These are phyloP conservation scores for Takifugu rubripes DNA, from an alignment of 2,797 vertebrate species.

Conservation along the genomic window DNA sequence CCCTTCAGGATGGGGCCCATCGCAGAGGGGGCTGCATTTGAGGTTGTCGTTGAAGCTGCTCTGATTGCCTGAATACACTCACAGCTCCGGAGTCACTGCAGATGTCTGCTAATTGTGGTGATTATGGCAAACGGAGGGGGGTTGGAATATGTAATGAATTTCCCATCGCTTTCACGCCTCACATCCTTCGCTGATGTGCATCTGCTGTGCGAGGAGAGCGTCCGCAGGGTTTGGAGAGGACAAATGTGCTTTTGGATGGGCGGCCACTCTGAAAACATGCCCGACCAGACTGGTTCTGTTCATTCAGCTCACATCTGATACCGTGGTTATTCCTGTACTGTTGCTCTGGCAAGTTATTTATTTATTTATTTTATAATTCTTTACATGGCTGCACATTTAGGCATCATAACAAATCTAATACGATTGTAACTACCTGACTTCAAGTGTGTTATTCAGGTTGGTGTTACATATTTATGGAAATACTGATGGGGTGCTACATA, in stretches of 20 bases:
- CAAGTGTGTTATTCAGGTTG: no score
- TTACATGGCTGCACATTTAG: no score
- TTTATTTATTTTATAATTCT: no score
- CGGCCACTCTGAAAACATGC: constrained; percentile 48
- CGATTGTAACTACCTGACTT: background rate
- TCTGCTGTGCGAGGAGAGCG: constrained; percentile 69
- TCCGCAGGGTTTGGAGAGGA: constrained; percentile 66
- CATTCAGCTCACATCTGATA: constrained; percentile 30
- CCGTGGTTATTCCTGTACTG: constrained; percentile 22
- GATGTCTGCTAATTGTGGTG: constrained; percentile 83
- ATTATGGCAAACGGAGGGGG: constrained; percentile 77
- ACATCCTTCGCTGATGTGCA: constrained; percentile 71
- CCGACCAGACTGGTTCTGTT: constrained; percentile 58
- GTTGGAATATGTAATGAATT: constrained; percentile 78
- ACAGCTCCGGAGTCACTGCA: constrained; percentile 75
- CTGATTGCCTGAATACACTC: constrained; percentile 74
- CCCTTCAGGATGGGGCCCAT: constrained; percentile 72
- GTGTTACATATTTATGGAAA: no score
- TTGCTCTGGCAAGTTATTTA: background rate
- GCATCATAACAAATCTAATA: constrained; percentile 9
- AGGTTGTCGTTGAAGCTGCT: constrained; percentile 64
- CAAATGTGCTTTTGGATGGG: constrained; percentile 65
- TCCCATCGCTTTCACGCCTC: constrained; percentile 75
- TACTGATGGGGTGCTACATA: no score
- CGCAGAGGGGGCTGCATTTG: constrained; percentile 69